phyloP scores from a whole-genome alignment of 2,888 invertebrate species.

The Agrilus mali region DNA sequence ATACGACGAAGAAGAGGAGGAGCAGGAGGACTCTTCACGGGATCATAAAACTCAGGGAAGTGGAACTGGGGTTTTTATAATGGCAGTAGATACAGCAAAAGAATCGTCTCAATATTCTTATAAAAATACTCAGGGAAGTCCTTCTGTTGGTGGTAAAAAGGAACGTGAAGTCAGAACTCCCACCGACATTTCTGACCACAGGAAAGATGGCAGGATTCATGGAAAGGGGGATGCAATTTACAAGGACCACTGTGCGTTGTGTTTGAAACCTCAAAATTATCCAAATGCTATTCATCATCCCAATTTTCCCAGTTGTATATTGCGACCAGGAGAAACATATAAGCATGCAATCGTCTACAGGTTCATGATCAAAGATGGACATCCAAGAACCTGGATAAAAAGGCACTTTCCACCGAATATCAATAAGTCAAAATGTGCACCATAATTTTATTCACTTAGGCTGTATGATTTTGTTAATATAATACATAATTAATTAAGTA shows the following conservation, averaged over 20 bases:
- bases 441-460: no score
- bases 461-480: no score
- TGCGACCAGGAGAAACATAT: conserved; percentile 61
- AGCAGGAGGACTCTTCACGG: neutral
- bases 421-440: no score
- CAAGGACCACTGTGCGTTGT: conserved; percentile 65
- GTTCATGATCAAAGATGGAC: conserved; percentile 43
- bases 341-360: conserved; percentile 59
- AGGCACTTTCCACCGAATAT: no score
- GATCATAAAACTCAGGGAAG: neutral
- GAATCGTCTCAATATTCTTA: neutral
- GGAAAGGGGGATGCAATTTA: conserved; percentile 65
- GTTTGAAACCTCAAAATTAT: conserved; percentile 81
- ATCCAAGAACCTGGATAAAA: conserved; percentile 16
- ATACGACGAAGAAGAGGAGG: neutral
- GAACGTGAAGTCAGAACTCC: neutral
- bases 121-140: no score
- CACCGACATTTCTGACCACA: conserved; percentile 8
- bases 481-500: no score
- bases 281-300: conserved; percentile 70
- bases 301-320: conserved; percentile 52
- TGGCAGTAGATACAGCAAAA: neutral
- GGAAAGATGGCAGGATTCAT: conserved; percentile 16
- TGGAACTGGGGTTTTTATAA: neutral
- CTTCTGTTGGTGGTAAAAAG: no score